These are phyloP conservation scores for Danio albolineatus DNA, from an alignment of 2,797 vertebrate species.

Conservation along the genomic window DNA sequence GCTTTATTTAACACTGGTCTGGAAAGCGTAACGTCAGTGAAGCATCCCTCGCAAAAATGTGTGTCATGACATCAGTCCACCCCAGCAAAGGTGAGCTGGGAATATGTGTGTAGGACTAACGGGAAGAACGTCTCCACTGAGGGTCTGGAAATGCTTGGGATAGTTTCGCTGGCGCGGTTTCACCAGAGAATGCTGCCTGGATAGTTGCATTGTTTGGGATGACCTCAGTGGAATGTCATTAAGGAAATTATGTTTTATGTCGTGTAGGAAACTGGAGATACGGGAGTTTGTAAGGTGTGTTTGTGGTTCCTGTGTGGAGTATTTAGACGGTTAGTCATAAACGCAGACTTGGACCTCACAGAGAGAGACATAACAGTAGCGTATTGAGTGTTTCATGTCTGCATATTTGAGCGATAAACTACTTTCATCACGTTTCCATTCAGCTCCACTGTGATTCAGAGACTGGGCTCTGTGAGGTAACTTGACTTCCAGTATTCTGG, in stretches of 20 bases:
- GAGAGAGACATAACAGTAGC: slow-evolving; percentile 49
- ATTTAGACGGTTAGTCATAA: slow-evolving; percentile 61
- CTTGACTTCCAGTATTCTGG: slow-evolving; percentile 47
- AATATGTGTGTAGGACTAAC: slow-evolving; percentile 60
- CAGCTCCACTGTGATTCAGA: slow-evolving; percentile 42
- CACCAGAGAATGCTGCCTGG: slow-evolving; percentile 52
- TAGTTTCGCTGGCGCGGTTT: slow-evolving; percentile 51
- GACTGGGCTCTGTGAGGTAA: slow-evolving; percentile 45
- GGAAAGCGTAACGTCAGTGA: slow-evolving; percentile 52
- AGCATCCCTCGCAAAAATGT: slow-evolving; percentile 47
- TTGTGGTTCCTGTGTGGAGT: slow-evolving; percentile 48
- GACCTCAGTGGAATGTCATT: slow-evolving; percentile 64
- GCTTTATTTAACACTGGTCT: slow-evolving; percentile 40
- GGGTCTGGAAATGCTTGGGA: slow-evolving; percentile 63
- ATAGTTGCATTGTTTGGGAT: slow-evolving; percentile 59
- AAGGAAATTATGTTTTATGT: slow-evolving; percentile 59
- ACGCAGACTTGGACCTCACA: slow-evolving; percentile 53
- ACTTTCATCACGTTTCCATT: slow-evolving; percentile 47
- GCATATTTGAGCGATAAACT: slow-evolving; percentile 59
- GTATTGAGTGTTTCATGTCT: slow-evolving; percentile 53
- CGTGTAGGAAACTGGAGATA: slow-evolving; percentile 53
- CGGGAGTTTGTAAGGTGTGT: slow-evolving; percentile 46
- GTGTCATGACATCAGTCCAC: slow-evolving; percentile 47
- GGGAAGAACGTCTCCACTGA: slow-evolving; percentile 59
- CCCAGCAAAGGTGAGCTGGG: slow-evolving; percentile 56